Conservation (phyloP, 2,888 invertebrate genomes). For the Macrostomum cliftonense region DNA sequence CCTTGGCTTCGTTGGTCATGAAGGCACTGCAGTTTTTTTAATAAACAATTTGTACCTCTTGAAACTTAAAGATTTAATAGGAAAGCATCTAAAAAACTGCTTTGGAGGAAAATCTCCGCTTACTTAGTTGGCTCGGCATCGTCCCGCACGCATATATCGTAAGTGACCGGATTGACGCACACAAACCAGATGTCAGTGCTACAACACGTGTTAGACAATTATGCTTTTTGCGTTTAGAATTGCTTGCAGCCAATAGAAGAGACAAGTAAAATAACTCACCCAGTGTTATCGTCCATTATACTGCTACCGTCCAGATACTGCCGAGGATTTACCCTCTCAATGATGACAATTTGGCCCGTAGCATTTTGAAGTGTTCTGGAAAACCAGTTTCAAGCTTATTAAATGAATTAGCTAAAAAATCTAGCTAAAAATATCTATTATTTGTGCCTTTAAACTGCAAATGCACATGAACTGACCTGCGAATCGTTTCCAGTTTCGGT, state of each 20-base stretch:
- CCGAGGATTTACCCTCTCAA: constrained; percentile 53
- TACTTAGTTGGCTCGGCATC: constrained; percentile 23
- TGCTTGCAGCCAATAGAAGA: neutral
- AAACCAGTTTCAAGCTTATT: too few relatives aligned
- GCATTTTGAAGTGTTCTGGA: constrained; percentile 17
- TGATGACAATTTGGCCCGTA: constrained; percentile 40
- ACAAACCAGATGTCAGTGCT: constrained; percentile 72
- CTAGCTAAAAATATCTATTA: constrained; percentile 1
- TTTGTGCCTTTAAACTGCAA: constrained; percentile 20
- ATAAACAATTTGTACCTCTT: too few relatives aligned
- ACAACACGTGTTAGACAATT: too few relatives aligned
- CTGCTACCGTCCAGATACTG: constrained; percentile 47
- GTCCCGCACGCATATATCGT: constrained; percentile 4
- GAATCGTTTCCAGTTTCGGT: constrained; percentile 14
- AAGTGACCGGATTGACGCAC: constrained; percentile 6
- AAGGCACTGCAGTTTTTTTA: constrained; percentile 39
- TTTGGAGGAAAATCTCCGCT: too few relatives aligned
- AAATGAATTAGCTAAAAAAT: too few relatives aligned
- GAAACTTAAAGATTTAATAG: too few relatives aligned
- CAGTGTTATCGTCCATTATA: neutral
- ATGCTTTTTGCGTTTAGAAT: too few relatives aligned
- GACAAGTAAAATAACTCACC: neutral
- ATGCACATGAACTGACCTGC: constrained; percentile 16
- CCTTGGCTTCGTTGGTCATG: constrained; percentile 47
- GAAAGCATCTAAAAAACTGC: too few relatives aligned